Base-by-base conservation (phyloP, 2,797 vertebrate species). In the Neoniphon sammara region DNA sequence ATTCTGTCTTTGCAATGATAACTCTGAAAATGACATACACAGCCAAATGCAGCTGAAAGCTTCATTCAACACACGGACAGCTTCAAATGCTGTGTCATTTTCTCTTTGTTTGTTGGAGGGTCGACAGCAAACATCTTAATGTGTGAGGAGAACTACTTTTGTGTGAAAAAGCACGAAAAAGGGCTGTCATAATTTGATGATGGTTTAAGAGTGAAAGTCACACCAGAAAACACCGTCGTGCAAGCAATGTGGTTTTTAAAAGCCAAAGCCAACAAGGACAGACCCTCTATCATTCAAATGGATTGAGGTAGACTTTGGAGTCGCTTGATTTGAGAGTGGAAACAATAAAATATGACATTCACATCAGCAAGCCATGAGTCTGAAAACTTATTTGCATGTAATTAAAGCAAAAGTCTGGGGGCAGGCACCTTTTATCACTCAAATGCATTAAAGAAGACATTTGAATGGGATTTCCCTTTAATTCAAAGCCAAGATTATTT, bases 1-100 rank as follows among this genome's bases (percentile, higher is more conserved):
- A 71, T 71, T 77, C 66, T 72, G 60, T 83, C 68, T 85, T 75
- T 73, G 75, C 56, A 47, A 50, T 62, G 80, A 86, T 36, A 67
- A 70, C 44, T 81, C 64, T 75, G 80, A 64, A 36, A 66, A 78
- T 23, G 73, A 57, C 50, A 72, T 5, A 67, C 64, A 18, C 60
- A 63, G 67, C 69, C 20, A 20, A 73, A 64, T 74, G 71, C 65
- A 39, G 67, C 73, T 59, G 72, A 82, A 52, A 70, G 68, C 76
- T 66, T 82, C 61, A 68, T 61, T 60, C 66, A 68, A 4, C 12
- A 47, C 54, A 57, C 2, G 0, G 2, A 12, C n/a, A 64, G 46
- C 60, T 74, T 81, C 49, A 42, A 14, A 68, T 18, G 25, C 65
- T 8, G 66, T 61, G 20, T 71, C 71, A 15, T 65, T 69, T 66